Conservation (phyloP, 2,113 vertebrate species). For the Capreolus pygargus region DNA sequence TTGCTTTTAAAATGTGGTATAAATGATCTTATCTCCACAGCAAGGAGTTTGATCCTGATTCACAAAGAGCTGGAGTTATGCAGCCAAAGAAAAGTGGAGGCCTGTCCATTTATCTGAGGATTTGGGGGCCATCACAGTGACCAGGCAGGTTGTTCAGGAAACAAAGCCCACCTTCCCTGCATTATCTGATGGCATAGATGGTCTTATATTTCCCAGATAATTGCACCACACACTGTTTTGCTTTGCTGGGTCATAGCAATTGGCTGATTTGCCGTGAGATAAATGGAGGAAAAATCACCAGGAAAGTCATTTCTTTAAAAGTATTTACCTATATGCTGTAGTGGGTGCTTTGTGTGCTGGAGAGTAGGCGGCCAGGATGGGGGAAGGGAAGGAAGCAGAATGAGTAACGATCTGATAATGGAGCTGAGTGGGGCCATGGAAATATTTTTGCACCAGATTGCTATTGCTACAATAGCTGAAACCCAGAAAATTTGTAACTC, state of each 20-base stretch:
- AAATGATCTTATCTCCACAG: conserved; percentile 72
- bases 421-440: background rate
- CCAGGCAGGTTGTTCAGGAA: conserved; percentile 60
- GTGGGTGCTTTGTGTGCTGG: conserved; percentile 44
- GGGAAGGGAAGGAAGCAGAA: background rate
- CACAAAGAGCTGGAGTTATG: conserved; percentile 66
- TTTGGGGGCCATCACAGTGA: conserved; percentile 64
- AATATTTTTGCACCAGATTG: conserved; percentile 5
- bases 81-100: conserved; percentile 57
- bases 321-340: conserved; percentile 43
- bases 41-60: conserved; percentile 70
- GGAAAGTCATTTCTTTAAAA: conserved; percentile 48
- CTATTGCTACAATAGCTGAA: background rate
- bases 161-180: conserved; percentile 68
- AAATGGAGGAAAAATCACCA: conserved; percentile 18
- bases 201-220: conserved; percentile 77
- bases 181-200: conserved; percentile 66
- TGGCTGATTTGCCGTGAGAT: conserved; percentile 66
- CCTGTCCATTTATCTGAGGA: conserved; percentile 63
- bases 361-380: background rate
- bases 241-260: conserved; percentile 64
- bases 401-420: background rate
- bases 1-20: conserved; percentile 72
- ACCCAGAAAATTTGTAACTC: background rate
- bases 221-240: conserved; percentile 67